Conservation (phyloP, 2,797 vertebrate genomes). For the Eleutherodactylus coqui region DNA sequence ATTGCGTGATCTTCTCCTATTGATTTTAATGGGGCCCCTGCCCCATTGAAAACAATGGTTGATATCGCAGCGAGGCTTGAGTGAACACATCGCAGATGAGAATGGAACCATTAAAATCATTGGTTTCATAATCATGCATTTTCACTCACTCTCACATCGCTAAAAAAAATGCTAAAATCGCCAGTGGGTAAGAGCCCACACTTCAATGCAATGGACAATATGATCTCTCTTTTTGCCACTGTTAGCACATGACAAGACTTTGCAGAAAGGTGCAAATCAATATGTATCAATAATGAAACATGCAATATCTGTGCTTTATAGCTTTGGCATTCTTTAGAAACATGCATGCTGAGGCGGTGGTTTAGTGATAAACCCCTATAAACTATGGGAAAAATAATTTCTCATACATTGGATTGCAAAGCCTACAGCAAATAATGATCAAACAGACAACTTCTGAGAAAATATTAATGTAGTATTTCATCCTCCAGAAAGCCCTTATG, state of each 20-base stretch:
- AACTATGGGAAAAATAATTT: slow-evolving; percentile 7
- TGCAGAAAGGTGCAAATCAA: not conserved
- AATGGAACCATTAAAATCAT: no score
- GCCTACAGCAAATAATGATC: slow-evolving; percentile 34
- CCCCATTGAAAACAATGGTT: no score
- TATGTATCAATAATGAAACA: not conserved
- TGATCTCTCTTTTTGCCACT: not conserved
- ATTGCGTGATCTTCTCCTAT: no score
- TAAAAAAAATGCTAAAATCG: no score
- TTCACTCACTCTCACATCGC: no score
- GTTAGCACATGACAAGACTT: not conserved
- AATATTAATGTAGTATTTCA: slow-evolving; percentile 54
- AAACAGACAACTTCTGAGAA: slow-evolving; percentile 49
- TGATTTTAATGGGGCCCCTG: no score
- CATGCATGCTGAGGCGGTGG: not conserved
- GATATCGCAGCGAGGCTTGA: no score
- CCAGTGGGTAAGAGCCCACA: no score
- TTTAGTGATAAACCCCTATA: slow-evolving; percentile 12
- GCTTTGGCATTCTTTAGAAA: not conserved
- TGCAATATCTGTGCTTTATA: not conserved
- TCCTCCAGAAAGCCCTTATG: slow-evolving; percentile 25
- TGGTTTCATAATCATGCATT: no score
- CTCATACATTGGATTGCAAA: slow-evolving; percentile 17
- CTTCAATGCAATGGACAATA: not conserved
- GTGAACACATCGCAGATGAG: no score